Conservation (phyloP, 2,888 invertebrate species). For the Rhagophthalmus giganteus region DNA sequence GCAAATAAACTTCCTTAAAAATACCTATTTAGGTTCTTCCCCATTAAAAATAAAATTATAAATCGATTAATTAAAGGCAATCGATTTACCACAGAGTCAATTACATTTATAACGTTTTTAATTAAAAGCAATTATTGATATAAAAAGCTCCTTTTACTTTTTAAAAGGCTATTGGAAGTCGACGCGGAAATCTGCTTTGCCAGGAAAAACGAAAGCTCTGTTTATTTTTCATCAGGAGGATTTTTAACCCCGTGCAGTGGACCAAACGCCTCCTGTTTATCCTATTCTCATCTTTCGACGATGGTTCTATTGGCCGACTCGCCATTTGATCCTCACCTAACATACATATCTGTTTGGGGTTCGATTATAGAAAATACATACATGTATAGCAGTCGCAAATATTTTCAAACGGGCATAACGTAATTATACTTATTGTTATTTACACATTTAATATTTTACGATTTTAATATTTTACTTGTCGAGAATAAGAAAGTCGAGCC, state of each 20-base stretch:
- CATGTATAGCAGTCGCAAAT: conserved; percentile 42
- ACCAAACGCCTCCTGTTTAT: conserved; percentile 35
- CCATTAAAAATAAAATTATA: too few relatives aligned
- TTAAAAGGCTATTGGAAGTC: conserved; percentile 47
- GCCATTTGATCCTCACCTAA: conserved; percentile 52
- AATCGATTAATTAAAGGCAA: too few relatives aligned
- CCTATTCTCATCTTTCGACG: conserved; percentile 5
- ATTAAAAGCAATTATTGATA: conserved; percentile 41
- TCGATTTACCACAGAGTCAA: background rate
- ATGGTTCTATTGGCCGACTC: conserved; percentile 32
- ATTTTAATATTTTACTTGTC: background rate
- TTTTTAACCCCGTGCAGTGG: conserved; percentile 50
- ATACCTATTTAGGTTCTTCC: too few relatives aligned
- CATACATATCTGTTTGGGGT: conserved; percentile 52
- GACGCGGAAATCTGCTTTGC: conserved; percentile 46
- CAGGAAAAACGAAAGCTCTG: conserved; percentile 50
- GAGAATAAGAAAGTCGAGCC: background rate
- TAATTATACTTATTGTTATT: conserved; percentile 3
- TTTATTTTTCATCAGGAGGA: conserved; percentile 55
- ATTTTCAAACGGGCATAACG: conserved; percentile 10
- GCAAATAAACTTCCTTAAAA: too few relatives aligned
- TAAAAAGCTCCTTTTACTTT: conserved; percentile 42
- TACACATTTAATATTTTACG: background rate
- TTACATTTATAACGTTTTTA: background rate
- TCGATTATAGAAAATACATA: conserved; percentile 54